Percentiles rank a stretch among this genome's conserved stretches.
These are phyloP conservation scores for Eptesicus fuscus DNA, from an alignment of 2,113 vertebrate species.

Conservation along the genomic window DNA sequence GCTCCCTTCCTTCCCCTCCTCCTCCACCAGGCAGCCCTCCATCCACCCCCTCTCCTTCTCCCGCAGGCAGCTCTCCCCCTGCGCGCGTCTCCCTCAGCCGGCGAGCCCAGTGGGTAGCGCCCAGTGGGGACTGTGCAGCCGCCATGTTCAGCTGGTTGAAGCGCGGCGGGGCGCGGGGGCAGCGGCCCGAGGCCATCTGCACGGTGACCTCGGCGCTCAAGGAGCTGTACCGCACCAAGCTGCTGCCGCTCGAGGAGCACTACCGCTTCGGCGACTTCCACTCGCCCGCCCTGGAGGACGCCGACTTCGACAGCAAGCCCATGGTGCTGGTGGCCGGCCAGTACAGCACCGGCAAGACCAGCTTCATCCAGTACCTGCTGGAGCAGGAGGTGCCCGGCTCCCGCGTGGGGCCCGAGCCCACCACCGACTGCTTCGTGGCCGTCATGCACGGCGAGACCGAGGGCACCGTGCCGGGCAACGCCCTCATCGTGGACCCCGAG, in stretches of 20 bases:
- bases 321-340: slow-evolving; percentile 96
- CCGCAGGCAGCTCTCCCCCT: neutral
- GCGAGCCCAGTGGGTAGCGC: neutral
- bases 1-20: neutral
- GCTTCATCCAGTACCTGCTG: slow-evolving; percentile 94
- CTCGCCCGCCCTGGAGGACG: slow-evolving; percentile 90
- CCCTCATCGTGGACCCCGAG: slow-evolving; percentile 92
- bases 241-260: slow-evolving; percentile 90
- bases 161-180: slow-evolving; percentile 83
- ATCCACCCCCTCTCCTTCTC: neutral
- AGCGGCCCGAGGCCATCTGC: slow-evolving; percentile 89
- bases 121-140: neutral
- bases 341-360: slow-evolving; percentile 95
- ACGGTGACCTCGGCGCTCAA: slow-evolving; percentile 92
- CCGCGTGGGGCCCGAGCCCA: slow-evolving; percentile 93
- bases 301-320: slow-evolving; percentile 94
- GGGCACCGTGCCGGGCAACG: slow-evolving; percentile 90
- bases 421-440: slow-evolving; percentile 94
- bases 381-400: slow-evolving; percentile 94
- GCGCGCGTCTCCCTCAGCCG: rapidly evolving
- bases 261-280: slow-evolving; percentile 94
- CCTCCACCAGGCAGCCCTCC: neutral
- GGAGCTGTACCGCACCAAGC: slow-evolving; percentile 88
- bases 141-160: slow-evolving; percentile 93
- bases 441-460: slow-evolving; percentile 93